phyloP scores from a whole-genome alignment of 2,888 invertebrate species.

The Drosophila paranaensis region DNA sequence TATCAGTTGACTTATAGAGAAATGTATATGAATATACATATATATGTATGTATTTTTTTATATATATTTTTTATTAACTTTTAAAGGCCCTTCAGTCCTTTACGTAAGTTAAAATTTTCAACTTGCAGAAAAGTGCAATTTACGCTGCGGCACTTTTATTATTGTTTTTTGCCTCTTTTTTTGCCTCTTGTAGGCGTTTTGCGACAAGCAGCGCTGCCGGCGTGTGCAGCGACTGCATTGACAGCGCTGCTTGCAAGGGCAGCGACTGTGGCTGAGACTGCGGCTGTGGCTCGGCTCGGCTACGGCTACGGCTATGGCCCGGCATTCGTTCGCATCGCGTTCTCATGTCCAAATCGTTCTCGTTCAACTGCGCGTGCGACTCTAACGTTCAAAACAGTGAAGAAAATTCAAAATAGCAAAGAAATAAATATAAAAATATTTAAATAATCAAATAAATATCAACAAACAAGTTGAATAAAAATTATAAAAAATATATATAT shows the following conservation, averaged over 20 bases:
- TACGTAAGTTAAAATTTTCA: slow-evolving; percentile 13
- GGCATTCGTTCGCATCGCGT: slow-evolving; percentile 82
- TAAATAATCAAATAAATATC: background rate
- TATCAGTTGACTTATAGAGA: background rate
- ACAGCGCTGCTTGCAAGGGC: slow-evolving; percentile 47
- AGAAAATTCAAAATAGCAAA: background rate
- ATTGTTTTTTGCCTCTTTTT: background rate
- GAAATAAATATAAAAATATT: background rate
- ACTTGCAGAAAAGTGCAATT: slow-evolving; percentile 66
- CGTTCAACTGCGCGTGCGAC: slow-evolving; percentile 48
- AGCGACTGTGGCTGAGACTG: slow-evolving; percentile 21
- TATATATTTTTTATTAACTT: background rate
- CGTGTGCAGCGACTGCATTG: slow-evolving; percentile 23
- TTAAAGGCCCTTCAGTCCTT: background rate
- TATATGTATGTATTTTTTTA: background rate
- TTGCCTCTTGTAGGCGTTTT: slow-evolving; percentile 11
- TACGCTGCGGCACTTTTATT: slow-evolving; percentile 25
- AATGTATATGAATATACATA: background rate
- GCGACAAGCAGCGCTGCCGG: slow-evolving; percentile 22
- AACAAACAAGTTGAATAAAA: background rate
- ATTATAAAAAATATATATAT: background rate
- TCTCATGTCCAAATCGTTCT: slow-evolving; percentile 74
- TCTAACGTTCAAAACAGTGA: slow-evolving; percentile 39
- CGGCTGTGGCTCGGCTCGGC: slow-evolving; percentile 4
- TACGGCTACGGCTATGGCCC: slow-evolving; percentile 28